These are phyloP conservation scores for Coracopsis vasa DNA, from an alignment of 2,113 vertebrate species.

Conservation along the genomic window DNA sequence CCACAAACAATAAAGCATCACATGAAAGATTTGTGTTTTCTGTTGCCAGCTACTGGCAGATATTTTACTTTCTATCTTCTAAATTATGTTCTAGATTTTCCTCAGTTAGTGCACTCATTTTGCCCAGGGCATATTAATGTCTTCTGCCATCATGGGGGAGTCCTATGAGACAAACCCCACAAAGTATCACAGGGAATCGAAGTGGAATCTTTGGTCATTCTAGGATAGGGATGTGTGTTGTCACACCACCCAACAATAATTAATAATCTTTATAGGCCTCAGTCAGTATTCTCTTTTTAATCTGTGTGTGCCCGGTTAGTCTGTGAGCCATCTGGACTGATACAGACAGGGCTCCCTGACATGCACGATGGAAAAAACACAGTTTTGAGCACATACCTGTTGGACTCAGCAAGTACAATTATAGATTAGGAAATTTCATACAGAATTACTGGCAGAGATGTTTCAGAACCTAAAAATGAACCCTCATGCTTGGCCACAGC, in stretches of 20 bases:
- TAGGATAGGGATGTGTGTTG: neutral
- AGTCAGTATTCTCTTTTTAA: neutral
- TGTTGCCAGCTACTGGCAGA: neutral
- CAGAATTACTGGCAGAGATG: neutral
- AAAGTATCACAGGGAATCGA: fast-evolving
- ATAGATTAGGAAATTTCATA: neutral
- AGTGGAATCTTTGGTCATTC: neutral
- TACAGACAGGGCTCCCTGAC: neutral
- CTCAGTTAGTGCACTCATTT: neutral
- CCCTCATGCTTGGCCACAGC: neutral
- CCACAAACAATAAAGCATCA: neutral
- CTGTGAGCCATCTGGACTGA: neutral
- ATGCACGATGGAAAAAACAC: neutral
- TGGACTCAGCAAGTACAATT: neutral
- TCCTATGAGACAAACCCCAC: neutral
- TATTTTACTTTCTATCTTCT: neutral
- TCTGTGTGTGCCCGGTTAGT: neutral
- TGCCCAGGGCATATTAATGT: neutral
- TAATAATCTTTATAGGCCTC: neutral
- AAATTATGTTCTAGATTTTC: neutral
- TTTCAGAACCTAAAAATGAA: constrained; percentile 7
- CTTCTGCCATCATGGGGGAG: neutral
- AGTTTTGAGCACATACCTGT: neutral
- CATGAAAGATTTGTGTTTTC: neutral
- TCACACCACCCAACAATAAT: neutral